Percentiles rank a stretch among this genome's conserved stretches.
Evolutionary conservation across 2,888 invertebrate species (phyloP).

Genomic region (Amphipyra berbera): DNA sequence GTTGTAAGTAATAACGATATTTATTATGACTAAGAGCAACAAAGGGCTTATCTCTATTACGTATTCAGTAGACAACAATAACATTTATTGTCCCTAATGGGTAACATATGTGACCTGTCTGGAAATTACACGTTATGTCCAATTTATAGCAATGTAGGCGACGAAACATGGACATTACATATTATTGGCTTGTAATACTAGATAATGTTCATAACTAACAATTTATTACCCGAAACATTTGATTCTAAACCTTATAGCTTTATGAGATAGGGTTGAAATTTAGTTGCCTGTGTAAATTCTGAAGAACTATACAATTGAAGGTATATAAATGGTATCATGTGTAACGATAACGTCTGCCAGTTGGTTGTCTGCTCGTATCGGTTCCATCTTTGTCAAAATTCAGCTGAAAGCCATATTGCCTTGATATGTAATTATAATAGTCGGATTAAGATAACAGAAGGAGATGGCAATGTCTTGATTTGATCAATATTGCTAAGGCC

Average conservation of each 20-base stretch:
- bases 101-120: conserved; percentile 47
- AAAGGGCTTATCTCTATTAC: conserved; percentile 42
- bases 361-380: conserved; percentile 46
- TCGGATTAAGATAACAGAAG: conserved; percentile 44
- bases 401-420: conserved; percentile 34
- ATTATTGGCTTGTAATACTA: conserved; percentile 44
- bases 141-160: conserved; percentile 50
- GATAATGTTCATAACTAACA: conserved; percentile 27
- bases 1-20: background rate
- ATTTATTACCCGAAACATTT: conserved; percentile 4
- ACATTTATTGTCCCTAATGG: conserved; percentile 49
- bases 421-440: conserved; percentile 51
- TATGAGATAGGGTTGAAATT: background rate
- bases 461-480: conserved; percentile 35
- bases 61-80: conserved; percentile 43
- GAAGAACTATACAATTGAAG: conserved; percentile 20
- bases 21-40: conserved; percentile 15
- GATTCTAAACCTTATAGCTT: conserved; percentile 12
- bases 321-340: conserved; percentile 28
- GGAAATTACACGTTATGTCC: conserved; percentile 35
- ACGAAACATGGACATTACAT: conserved; percentile 40
- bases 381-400: conserved; percentile 54
- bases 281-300: background rate
- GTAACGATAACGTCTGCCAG: conserved; percentile 44
- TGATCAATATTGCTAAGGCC: conserved; percentile 19